Evolutionary conservation across 2,888 invertebrate species (phyloP).

Genomic region (Elysia crispata): DNA sequence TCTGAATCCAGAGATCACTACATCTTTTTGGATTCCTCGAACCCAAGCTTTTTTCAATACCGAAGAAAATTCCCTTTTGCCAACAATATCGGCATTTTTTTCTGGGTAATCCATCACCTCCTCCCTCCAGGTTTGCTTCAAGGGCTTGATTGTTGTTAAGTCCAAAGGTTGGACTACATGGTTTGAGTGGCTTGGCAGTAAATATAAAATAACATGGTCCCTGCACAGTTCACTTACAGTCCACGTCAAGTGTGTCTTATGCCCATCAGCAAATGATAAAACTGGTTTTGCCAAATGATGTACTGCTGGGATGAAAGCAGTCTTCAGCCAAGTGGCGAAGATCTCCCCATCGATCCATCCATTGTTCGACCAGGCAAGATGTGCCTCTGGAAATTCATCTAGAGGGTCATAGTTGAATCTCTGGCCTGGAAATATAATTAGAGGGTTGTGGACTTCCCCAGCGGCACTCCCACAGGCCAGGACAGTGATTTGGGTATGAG

Average conservation of each 20-base stretch:
- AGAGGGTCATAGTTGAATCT: neutral
- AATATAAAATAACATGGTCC: neutral
- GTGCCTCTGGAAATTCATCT: neutral
- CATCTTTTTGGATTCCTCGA: too few species aligned
- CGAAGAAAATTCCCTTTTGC: too few species aligned
- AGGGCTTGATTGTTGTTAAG: neutral
- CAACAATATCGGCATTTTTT: too few species aligned
- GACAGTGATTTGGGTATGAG: neutral
- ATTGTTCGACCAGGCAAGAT: neutral
- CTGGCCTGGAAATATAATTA: neutral
- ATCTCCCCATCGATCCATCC: constrained; percentile 1
- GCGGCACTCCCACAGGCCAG: neutral
- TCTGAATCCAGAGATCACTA: too few species aligned
- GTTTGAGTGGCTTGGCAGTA: neutral
- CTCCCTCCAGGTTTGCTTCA: neutral
- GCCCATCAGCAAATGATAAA: neutral
- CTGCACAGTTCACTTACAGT: neutral
- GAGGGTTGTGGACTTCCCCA: neutral
- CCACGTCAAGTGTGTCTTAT: neutral
- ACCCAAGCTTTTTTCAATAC: too few species aligned
- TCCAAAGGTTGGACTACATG: neutral
- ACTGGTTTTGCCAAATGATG: neutral
- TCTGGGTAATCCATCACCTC: too few species aligned
- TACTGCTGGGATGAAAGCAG: neutral
- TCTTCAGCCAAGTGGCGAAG: neutral